These are phyloP conservation scores for Meandrina meandrites DNA, from an alignment of 92 coral and sea anemone species.

Conservation along the genomic window DNA sequence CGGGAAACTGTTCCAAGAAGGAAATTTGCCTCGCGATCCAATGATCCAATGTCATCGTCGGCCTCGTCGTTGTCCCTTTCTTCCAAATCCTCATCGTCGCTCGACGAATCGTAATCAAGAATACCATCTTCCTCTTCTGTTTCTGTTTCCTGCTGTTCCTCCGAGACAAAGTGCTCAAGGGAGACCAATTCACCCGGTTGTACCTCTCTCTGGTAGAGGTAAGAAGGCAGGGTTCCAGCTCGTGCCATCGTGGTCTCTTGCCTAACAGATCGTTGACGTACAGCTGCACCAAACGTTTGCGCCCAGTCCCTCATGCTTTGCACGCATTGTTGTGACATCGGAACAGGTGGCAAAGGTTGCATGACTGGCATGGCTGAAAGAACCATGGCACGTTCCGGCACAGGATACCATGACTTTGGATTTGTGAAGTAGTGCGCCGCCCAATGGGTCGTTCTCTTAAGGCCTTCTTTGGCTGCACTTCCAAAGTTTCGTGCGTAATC, in stretches of 20 bases:
- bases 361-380: slow-evolving; percentile 22
- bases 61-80: not conserved
- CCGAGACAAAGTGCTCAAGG: slow-evolving; percentile 19
- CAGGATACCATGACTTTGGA: slow-evolving; percentile 7
- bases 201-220: slow-evolving; percentile 47
- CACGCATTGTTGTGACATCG: slow-evolving; percentile 6
- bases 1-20: slow-evolving; percentile 1
- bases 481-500: no score
- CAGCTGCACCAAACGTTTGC: slow-evolving; percentile 41
- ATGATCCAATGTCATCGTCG: not conserved
- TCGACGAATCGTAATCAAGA: not conserved
- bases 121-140: not conserved
- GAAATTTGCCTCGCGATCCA: not conserved
- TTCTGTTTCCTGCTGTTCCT: not conserved
- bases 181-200: slow-evolving; percentile 34
- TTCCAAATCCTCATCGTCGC: not conserved
- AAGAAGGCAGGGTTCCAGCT: slow-evolving; percentile 50
- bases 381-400: no score
- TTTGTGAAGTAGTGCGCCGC: not conserved
- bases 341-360: slow-evolving; percentile 22
- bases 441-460: slow-evolving; percentile 1
- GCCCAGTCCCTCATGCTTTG: slow-evolving; percentile 41
- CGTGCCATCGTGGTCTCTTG: slow-evolving; percentile 48
- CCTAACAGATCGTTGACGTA: slow-evolving; percentile 45
- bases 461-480: no score